These are phyloP conservation scores for Aphis craccivora DNA, from an alignment of 1,140 invertebrate genomes.

Conservation along the genomic window DNA sequence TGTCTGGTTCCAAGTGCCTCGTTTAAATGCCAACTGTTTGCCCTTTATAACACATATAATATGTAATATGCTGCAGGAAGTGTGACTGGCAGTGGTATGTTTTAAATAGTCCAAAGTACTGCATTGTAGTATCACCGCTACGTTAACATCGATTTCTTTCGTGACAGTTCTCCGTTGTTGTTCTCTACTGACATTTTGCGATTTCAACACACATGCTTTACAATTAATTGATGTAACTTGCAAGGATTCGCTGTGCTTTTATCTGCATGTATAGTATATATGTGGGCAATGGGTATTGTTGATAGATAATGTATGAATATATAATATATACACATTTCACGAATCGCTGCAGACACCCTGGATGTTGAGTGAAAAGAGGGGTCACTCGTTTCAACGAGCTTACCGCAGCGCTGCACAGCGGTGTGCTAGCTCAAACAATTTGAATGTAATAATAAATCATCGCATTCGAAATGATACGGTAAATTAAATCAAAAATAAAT, in stretches of 20 bases:
- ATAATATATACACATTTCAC: not conserved
- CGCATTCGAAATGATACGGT: not conserved
- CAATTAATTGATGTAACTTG: not conserved
- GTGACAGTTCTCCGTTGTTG: not conserved
- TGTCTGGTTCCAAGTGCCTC: not conserved
- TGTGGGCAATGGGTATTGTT: not conserved
- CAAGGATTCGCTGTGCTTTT: not conserved
- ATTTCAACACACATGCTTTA: not conserved
- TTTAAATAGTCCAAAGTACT: constrained; percentile 7
- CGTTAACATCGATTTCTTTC: not conserved
- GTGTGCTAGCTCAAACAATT: not conserved
- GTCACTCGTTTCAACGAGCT: not conserved
- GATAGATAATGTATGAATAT: not conserved
- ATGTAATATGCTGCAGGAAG: not conserved
- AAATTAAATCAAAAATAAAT: not conserved
- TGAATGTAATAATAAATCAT: not conserved
- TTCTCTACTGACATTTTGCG: not conserved
- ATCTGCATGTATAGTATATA: not conserved
- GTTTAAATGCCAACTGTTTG: constrained; percentile 6
- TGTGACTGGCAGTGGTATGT: not conserved
- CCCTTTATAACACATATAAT: not conserved
- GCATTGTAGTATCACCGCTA: not conserved
- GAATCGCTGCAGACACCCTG: not conserved
- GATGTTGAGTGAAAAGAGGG: too few relatives aligned
- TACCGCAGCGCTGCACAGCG: not conserved